Evolutionary conservation across 1,140 invertebrate genomes (phyloP).

Genomic region (Drosophila aff.): DNA sequence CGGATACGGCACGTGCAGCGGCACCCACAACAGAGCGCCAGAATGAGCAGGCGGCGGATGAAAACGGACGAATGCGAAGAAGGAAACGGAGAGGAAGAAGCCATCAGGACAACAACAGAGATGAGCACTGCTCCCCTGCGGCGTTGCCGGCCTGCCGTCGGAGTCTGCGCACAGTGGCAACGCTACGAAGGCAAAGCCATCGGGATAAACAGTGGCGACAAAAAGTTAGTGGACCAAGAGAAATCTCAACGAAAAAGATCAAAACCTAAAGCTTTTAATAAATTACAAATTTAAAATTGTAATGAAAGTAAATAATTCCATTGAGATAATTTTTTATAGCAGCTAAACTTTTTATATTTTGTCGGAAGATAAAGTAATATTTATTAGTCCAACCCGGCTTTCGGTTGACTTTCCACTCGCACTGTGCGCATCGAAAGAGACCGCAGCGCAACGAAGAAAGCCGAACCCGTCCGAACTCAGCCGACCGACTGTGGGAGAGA

Average conservation of each 20-base stretch:
- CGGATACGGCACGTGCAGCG: conserved; percentile 53
- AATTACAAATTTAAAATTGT: background rate
- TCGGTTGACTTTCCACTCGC: conserved; percentile 11
- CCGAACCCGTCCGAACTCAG: background rate
- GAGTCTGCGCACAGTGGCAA: conserved; percentile 63
- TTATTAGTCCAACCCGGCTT: background rate
- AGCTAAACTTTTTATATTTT: background rate
- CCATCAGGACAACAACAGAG: conserved; percentile 43
- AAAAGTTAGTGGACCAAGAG: conserved; percentile 20
- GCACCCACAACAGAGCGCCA: conserved; percentile 48
- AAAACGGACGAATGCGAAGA: conserved; percentile 1
- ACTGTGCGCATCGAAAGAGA: conserved; percentile 25
- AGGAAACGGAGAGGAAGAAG: conserved; percentile 6
- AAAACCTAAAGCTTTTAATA: background rate
- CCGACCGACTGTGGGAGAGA: conserved; percentile 14
- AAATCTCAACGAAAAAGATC: background rate
- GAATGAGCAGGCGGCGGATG: background rate
- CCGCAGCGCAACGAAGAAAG: conserved; percentile 23
- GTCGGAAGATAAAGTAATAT: no score
- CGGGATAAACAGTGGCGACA: conserved; percentile 27
- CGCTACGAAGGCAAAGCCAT: conserved; percentile 4
- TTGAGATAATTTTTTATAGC: no score
- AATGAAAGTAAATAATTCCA: background rate
- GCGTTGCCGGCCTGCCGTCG: conserved; percentile 54
- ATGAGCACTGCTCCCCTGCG: conserved; percentile 44